Evolutionary conservation across 2,797 vertebrate genomes (phyloP).

Genomic region (Enteromius treurensis): DNA sequence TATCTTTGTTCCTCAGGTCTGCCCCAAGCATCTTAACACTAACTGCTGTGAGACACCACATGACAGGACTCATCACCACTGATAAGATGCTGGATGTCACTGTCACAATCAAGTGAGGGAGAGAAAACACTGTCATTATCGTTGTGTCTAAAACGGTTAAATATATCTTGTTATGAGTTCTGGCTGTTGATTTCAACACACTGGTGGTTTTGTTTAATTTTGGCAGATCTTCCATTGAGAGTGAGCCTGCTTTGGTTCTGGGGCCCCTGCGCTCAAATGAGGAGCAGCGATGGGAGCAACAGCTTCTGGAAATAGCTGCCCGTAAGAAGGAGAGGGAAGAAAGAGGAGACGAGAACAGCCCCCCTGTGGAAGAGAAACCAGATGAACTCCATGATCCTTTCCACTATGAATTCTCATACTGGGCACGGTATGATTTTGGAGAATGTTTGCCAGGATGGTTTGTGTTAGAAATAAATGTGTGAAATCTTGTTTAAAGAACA

Average conservation of each 20-base stretch:
- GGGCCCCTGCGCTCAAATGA: constrained; percentile 88
- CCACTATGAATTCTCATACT: constrained; percentile 95
- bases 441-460: background rate
- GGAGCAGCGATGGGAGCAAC: constrained; percentile 87
- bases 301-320: constrained; percentile 85
- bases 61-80: constrained; percentile 92
- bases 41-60: constrained; percentile 94
- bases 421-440: constrained; percentile 86
- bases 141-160: background rate
- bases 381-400: constrained; percentile 91
- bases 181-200: background rate
- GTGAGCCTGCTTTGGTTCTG: constrained; percentile 93
- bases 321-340: constrained; percentile 85
- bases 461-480: background rate
- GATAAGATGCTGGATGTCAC: constrained; percentile 95
- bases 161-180: background rate
- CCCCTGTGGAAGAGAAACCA: constrained; percentile 87
- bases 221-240: constrained; percentile 94
- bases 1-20: constrained; percentile 76
- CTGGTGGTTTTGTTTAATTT: background rate
- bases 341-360: constrained; percentile 72
- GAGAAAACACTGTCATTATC: background rate
- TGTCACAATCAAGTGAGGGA: constrained; percentile 92
- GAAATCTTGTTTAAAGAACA: background rate
- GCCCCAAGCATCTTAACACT: constrained; percentile 94